Evolutionary conservation across 2,113 vertebrate species (phyloP).

Genomic region (Meleagris gallopavo): DNA sequence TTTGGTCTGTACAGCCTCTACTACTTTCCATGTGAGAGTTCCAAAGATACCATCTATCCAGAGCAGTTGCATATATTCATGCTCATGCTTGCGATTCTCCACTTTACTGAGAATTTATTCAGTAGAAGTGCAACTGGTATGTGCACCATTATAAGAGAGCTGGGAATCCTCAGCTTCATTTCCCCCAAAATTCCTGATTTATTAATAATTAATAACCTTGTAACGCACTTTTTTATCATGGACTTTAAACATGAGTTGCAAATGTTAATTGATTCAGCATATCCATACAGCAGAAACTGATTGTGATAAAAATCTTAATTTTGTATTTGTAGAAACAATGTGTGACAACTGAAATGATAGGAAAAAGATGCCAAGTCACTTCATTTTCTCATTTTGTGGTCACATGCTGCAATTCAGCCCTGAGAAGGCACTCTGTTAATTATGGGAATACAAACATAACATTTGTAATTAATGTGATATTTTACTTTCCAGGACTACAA

Average conservation of each 20-base stretch:
- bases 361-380: neutral
- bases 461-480: neutral
- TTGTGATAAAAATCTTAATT: neutral
- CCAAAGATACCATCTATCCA: rapidly evolving
- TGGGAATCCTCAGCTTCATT: neutral
- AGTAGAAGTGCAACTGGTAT: neutral
- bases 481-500: neutral
- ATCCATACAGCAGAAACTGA: neutral
- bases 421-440: neutral
- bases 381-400: neutral
- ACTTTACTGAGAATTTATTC: neutral
- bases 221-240: neutral
- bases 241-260: neutral
- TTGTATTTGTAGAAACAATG: neutral
- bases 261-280: neutral
- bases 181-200: neutral
- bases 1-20: neutral
- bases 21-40: neutral
- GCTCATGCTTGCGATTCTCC: neutral
- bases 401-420: neutral
- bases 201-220: neutral
- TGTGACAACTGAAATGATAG: neutral
- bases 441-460: neutral
- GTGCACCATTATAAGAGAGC: neutral
- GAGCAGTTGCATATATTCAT: neutral